A percentile compares a stretch with the other conserved stretches of the same genome.
Conservation (phyloP, 2,113 vertebrate species). For the Clupea harengus region DNA sequence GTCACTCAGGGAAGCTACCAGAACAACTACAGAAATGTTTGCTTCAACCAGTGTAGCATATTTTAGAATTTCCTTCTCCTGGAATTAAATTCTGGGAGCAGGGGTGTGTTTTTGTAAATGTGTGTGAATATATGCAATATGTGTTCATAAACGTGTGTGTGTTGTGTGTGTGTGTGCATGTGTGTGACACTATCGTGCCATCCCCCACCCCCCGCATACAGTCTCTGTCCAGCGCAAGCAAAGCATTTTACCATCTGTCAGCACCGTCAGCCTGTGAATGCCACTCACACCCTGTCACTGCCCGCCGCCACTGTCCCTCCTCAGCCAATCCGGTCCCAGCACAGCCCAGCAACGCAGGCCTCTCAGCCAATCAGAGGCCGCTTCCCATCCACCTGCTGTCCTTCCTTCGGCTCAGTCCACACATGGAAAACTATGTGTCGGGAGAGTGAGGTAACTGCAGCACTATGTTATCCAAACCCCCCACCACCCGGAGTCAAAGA, state of each 20-base stretch:
- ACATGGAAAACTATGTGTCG: conserved; percentile 49
- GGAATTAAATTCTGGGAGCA: neutral
- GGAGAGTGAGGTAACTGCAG: neutral
- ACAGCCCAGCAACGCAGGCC: conserved; percentile 26
- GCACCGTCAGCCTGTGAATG: conserved; percentile 53
- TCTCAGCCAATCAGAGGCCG: conserved; percentile 41
- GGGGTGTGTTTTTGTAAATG: neutral
- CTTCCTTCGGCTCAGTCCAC: conserved; percentile 33
- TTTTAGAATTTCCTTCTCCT: neutral
- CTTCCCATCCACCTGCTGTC: conserved; percentile 32
- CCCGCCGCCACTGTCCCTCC: conserved; percentile 20
- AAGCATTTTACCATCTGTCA: conserved; percentile 72
- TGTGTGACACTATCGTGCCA: neutral
- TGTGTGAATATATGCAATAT: neutral
- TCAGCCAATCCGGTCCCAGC: conserved; percentile 38
- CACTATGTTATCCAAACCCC: conserved; percentile 8
- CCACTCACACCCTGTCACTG: conserved; percentile 50
- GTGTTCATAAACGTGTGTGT: neutral
- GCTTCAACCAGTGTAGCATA: neutral
- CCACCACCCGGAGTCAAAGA: neutral
- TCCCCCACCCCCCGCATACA: conserved; percentile 38
- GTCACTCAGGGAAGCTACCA: no score
- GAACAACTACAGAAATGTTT: neutral
- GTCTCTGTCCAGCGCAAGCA: conserved; percentile 54
- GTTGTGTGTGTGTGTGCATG: neutral